phyloP scores from a whole-genome alignment of 2,797 vertebrate genomes.

The Pseudochirops cupreus region DNA sequence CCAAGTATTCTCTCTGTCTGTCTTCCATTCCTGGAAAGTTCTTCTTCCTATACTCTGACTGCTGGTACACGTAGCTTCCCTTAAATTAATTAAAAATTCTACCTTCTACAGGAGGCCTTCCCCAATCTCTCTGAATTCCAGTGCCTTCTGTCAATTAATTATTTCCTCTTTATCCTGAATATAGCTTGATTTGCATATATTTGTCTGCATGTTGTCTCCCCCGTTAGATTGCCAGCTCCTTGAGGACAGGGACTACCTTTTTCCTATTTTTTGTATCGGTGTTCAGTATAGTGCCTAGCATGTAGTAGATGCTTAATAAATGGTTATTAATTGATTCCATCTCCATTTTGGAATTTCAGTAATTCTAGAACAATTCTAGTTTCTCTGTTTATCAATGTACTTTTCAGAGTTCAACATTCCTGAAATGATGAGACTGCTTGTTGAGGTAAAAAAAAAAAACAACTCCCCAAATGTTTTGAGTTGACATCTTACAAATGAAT shows the following conservation, averaged over 20 bases:
- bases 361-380: neutral
- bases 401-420: neutral
- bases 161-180: neutral
- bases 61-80: neutral
- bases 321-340: neutral
- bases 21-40: neutral
- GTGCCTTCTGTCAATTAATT: neutral
- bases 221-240: neutral
- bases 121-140: neutral
- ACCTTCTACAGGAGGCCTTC: neutral
- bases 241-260: neutral
- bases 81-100: neutral
- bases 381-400: neutral
- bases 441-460: neutral
- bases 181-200: neutral
- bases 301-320: neutral
- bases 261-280: neutral
- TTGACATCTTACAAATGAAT: neutral
- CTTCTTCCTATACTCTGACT: neutral
- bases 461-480: neutral
- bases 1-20: neutral
- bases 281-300: too few species aligned
- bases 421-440: neutral
- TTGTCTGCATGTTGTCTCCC: neutral
- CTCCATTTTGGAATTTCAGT: neutral